Conservation (phyloP, 2,888 invertebrate genomes). For the Seira ritae region DNA sequence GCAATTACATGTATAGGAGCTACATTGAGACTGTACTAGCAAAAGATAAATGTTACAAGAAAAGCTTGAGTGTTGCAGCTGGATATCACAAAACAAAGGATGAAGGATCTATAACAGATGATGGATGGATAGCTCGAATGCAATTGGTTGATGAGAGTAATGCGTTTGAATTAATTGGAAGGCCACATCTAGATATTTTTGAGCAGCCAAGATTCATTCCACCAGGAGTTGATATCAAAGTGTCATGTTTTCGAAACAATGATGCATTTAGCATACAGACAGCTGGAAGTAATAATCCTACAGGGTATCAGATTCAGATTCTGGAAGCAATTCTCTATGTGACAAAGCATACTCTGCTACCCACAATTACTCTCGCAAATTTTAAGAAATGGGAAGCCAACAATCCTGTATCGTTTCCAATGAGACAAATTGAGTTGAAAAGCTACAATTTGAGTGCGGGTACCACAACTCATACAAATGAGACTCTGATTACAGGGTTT, state of each 20-base stretch:
- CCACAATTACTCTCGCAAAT: background rate
- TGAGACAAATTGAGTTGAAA: constrained; percentile 37
- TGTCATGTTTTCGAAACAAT: background rate
- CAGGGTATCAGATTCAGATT: background rate
- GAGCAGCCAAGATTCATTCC: constrained; percentile 19
- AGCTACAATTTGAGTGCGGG: constrained; percentile 28
- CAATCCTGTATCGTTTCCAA: background rate
- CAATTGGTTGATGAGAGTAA: background rate
- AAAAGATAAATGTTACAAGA: constrained; percentile 14
- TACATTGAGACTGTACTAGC: constrained; percentile 10
- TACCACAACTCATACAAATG: background rate
- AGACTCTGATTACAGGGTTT: constrained; percentile 9
- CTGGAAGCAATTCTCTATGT: constrained; percentile 5
- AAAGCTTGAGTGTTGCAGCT: background rate
- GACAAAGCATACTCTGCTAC: constrained; percentile 21
- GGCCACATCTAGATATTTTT: constrained; percentile 30
- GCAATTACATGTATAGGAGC: background rate
- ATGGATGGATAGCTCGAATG: background rate
- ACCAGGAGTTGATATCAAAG: constrained; percentile 17
- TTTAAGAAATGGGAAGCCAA: constrained; percentile 8
- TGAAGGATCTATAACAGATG: background rate
- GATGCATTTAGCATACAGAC: constrained; percentile 36
- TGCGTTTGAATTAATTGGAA: constrained; percentile 28
- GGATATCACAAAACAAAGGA: constrained; percentile 6
- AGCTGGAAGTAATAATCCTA: background rate